Evolutionary conservation across 2,888 invertebrate species (phyloP).

Genomic region (Calliopum simillimum): DNA sequence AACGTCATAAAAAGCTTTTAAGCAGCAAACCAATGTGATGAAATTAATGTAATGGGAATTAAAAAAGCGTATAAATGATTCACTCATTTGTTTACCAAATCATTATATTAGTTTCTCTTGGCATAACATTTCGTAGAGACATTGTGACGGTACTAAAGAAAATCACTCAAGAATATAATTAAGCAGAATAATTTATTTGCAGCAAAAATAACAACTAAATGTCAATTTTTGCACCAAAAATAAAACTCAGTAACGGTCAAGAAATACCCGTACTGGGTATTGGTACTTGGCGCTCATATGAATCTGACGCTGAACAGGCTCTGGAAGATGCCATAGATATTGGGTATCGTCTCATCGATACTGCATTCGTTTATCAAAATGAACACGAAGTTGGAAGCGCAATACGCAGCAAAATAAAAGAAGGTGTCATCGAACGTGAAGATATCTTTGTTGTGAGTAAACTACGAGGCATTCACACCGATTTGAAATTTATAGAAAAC

Average conservation of each 20-base stretch:
- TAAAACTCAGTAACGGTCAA: conserved; percentile 73
- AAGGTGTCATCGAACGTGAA: conserved; percentile 65
- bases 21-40: no score
- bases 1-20: no score
- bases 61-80: no score
- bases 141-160: no score
- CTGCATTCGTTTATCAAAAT: conserved; percentile 69
- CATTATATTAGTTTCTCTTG: no score
- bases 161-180: no score
- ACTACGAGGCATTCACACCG: conserved; percentile 70
- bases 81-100: no score
- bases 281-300: conserved; percentile 71
- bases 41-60: no score
- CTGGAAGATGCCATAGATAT: conserved; percentile 68
- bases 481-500: conserved; percentile 74
- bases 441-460: conserved; percentile 65
- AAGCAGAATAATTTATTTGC: conserved; percentile 36
- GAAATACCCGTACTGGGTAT: conserved; percentile 78
- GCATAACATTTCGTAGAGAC: no score
- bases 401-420: conserved; percentile 65
- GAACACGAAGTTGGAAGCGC: conserved; percentile 67
- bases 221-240: conserved; percentile 65
- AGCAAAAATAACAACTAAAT: conserved; percentile 29
- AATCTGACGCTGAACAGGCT: conserved; percentile 57
- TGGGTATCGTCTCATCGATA: conserved; percentile 71